Percentiles rank a stretch among this genome's conserved stretches.
These are phyloP conservation scores for Dipus sagitta DNA, from an alignment of 2,797 vertebrate genomes.

Conservation along the genomic window DNA sequence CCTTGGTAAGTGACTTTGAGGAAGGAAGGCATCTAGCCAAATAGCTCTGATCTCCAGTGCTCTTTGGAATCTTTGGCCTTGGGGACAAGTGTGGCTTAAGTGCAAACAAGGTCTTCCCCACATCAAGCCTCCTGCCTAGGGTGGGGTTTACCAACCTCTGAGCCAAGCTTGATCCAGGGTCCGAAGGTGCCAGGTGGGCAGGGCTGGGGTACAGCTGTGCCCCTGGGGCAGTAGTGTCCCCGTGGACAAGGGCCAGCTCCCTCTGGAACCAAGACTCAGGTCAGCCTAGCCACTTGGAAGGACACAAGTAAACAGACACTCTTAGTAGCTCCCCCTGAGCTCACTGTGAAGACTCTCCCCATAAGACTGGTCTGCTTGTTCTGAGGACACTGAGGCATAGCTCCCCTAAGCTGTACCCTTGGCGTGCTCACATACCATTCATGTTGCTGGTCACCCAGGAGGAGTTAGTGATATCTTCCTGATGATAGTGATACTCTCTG, in stretches of 20 bases:
- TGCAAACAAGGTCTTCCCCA: background rate
- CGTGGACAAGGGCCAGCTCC: conserved; percentile 91
- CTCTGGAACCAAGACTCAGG: conserved; percentile 81
- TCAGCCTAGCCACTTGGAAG: background rate
- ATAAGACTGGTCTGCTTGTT: background rate
- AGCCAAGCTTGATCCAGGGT: conserved; percentile 87
- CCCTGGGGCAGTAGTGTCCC: conserved; percentile 92
- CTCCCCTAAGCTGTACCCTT: background rate
- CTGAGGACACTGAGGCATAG: background rate
- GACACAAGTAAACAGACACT: background rate
- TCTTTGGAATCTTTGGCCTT: background rate
- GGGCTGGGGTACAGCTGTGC: conserved; percentile 88
- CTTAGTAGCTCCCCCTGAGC: background rate
- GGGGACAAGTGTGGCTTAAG: background rate
- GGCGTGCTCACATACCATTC: rapidly evolving
- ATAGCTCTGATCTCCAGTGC: background rate
- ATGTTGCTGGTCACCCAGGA: background rate
- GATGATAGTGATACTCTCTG: background rate
- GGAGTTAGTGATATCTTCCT: background rate
- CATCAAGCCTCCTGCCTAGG: rapidly evolving
- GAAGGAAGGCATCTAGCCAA: background rate
- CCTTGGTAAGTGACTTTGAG: background rate
- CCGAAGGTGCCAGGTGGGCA: conserved; percentile 93
- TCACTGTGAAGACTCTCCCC: background rate
- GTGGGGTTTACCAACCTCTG: conserved; percentile 86